Evolutionary conservation across 2,113 vertebrate species (phyloP).

Genomic region (Reinhardtius hippoglossoides): DNA sequence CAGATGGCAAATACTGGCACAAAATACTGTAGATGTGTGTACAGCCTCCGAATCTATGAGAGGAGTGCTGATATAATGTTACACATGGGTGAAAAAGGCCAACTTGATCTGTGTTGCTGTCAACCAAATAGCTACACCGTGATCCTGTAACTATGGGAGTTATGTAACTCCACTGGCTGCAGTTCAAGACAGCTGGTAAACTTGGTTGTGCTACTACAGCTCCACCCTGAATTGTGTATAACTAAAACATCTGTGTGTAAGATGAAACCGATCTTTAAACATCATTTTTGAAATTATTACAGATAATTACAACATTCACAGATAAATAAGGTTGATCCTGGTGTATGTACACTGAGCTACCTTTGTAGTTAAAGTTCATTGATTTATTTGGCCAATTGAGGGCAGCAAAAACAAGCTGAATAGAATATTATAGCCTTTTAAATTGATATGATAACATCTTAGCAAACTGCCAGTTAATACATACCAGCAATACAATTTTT

Average conservation of each 20-base stretch:
- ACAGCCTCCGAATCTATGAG: conserved; percentile 24
- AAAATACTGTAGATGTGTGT: conserved; percentile 7
- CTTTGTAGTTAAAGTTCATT: no score
- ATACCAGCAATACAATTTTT: no score
- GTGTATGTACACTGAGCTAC: neutral
- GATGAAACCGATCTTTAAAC: neutral
- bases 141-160: conserved; percentile 47
- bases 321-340: neutral
- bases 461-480: neutral
- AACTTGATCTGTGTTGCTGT: conserved; percentile 49
- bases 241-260: neutral
- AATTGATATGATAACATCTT: neutral
- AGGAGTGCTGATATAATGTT: conserved; percentile 45
- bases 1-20: conserved; percentile 18
- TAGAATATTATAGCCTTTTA: neutral
- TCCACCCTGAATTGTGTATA: neutral
- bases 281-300: neutral
- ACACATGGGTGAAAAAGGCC: conserved; percentile 55
- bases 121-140: conserved; percentile 55
- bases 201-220: conserved; percentile 14
- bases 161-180: conserved; percentile 38
- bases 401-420: no score
- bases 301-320: neutral
- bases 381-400: no score
- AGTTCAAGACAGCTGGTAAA: conserved; percentile 23